These are phyloP conservation scores for Galaxias olidus DNA, from an alignment of 2,797 vertebrate species.

Conservation along the genomic window DNA sequence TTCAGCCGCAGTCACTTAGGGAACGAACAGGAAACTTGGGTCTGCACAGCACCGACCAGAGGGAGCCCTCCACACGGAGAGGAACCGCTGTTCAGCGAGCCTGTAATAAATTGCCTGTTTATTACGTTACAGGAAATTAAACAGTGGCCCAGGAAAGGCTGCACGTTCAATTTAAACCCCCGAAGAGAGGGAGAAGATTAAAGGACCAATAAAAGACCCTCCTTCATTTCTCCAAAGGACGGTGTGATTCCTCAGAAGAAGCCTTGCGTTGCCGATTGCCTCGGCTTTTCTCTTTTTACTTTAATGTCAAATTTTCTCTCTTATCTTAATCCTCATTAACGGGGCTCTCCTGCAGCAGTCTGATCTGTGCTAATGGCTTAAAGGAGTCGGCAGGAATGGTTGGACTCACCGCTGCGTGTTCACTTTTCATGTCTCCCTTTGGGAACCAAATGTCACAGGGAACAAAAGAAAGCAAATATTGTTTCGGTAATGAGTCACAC, in stretches of 20 bases:
- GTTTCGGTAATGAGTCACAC: slow-evolving; percentile 21
- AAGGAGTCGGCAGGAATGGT: slow-evolving; percentile 41
- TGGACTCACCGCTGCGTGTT: slow-evolving; percentile 21
- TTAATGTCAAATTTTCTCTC: slow-evolving; percentile 52
- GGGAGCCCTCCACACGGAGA: slow-evolving; percentile 53
- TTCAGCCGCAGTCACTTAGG: slow-evolving; percentile 42
- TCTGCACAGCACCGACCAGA: slow-evolving; percentile 39
- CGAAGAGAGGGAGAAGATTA: slow-evolving; percentile 57
- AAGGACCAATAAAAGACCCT: slow-evolving; percentile 55
- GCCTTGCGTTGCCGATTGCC: slow-evolving; percentile 30
- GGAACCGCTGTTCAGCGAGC: slow-evolving; percentile 55
- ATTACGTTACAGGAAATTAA: slow-evolving; percentile 76
- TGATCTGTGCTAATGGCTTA: slow-evolving; percentile 58
- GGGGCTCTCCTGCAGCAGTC: slow-evolving; percentile 34
- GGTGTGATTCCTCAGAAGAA: slow-evolving; percentile 39
- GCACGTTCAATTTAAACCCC: slow-evolving; percentile 63
- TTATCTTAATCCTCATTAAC: slow-evolving; percentile 62
- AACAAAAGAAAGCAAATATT: slow-evolving; percentile 31
- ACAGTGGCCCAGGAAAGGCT: slow-evolving; percentile 63
- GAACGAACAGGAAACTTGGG: slow-evolving; percentile 47
- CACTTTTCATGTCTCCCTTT: slow-evolving; percentile 15
- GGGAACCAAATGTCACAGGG: slow-evolving; percentile 27
- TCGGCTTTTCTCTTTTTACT: slow-evolving; percentile 29
- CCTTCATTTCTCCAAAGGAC: slow-evolving; percentile 41
- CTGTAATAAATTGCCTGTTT: slow-evolving; percentile 74